Percentiles rank a stretch among this genome's conserved stretches.
These are phyloP conservation scores for Chaetodon trifasciatus DNA, from an alignment of 2,797 vertebrate species.

Conservation along the genomic window DNA sequence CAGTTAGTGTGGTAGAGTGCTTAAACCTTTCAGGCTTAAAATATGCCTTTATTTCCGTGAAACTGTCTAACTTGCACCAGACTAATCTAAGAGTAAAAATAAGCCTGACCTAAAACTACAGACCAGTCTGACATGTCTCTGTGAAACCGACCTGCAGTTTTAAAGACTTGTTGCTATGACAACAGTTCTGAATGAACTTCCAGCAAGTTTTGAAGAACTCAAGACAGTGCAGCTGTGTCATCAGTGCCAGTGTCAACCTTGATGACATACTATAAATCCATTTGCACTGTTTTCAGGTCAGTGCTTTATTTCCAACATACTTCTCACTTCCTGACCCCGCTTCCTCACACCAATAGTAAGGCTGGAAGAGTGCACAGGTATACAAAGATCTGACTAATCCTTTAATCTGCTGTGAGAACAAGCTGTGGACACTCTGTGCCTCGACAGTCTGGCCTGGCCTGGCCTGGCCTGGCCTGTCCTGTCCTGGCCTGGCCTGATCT, in stretches of 20 bases:
- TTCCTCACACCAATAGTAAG: background rate
- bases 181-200: no score
- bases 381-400: conserved; percentile 54
- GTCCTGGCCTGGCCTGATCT: background rate
- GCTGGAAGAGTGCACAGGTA: conserved; percentile 22
- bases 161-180: no score
- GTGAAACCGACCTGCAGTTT: no score
- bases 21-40: no score
- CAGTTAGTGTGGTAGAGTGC: no score
- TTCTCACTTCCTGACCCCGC: conserved; percentile 41
- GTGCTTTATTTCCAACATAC: conserved; percentile 5
- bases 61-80: no score
- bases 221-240: no score
- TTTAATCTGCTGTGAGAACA: conserved; percentile 67
- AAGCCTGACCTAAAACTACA: background rate
- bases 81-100: no score
- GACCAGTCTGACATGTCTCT: no score
- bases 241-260: no score
- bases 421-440: conserved; percentile 8
- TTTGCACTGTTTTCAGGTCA: conserved; percentile 13
- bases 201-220: no score
- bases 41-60: no score
- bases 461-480: background rate
- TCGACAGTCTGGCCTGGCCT: background rate
- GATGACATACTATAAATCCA: background rate